Evolutionary conservation across 2,797 vertebrate genomes (phyloP).

Genomic region (Megalops cyprinoides): DNA sequence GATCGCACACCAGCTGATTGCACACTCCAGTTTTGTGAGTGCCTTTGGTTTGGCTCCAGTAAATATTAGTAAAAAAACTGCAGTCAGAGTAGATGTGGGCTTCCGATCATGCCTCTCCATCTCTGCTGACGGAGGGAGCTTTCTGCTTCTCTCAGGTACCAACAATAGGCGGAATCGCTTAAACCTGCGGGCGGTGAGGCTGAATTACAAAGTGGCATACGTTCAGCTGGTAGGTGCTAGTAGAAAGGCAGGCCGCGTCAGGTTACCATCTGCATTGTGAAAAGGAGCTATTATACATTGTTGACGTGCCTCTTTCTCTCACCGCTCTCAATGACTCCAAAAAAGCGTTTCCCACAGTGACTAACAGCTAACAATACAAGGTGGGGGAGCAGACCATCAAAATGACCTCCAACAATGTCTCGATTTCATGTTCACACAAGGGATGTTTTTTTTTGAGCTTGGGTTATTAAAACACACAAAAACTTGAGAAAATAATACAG

Average conservation of each 20-base stretch:
- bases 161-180: constrained; percentile 87
- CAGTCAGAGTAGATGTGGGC: too few relatives aligned
- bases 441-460: background rate
- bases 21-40: too few relatives aligned
- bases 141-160: constrained; percentile 63
- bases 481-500: background rate
- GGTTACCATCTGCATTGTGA: background rate
- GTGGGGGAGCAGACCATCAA: constrained; percentile 49
- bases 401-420: constrained; percentile 35
- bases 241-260: background rate
- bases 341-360: constrained; percentile 28
- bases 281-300: background rate
- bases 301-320: background rate
- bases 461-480: constrained; percentile 50
- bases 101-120: too few relatives aligned
- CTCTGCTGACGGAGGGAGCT: background rate
- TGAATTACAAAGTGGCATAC: constrained; percentile 94
- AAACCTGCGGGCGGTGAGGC: constrained; percentile 84
- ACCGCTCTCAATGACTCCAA: background rate
- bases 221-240: constrained; percentile 83
- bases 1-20: too few relatives aligned
- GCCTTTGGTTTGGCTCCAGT: too few relatives aligned
- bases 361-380: constrained; percentile 28
- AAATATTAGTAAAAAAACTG: too few relatives aligned
- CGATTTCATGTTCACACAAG: constrained; percentile 12